Conservation (phyloP, 2,888 invertebrate genomes). For the Drosophila colorata region DNA sequence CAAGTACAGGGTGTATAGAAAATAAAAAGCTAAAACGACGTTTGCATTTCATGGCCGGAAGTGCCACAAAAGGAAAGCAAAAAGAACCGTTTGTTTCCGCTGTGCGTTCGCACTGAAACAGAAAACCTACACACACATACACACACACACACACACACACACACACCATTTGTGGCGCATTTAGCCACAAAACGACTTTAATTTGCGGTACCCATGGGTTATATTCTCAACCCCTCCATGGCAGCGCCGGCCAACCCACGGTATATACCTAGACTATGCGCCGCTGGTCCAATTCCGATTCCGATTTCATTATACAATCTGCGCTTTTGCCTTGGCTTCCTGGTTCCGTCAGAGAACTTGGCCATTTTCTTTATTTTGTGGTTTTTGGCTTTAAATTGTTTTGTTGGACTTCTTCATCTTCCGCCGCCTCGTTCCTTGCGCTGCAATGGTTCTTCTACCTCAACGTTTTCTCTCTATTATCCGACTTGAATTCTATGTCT, state of each 20-base stretch:
- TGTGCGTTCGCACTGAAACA: conserved; percentile 47
- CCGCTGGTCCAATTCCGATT: conserved; percentile 53
- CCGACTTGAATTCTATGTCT: conserved; percentile 26
- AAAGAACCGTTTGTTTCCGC: conserved; percentile 71
- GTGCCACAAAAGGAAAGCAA: conserved; percentile 58
- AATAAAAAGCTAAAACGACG: conserved; percentile 52
- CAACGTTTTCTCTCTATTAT: conserved; percentile 26
- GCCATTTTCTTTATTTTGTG: conserved; percentile 53
- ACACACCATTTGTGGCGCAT: conserved; percentile 38
- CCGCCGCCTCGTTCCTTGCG: not conserved
- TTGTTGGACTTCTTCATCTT: conserved; percentile 45
- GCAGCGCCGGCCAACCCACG: not conserved
- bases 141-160: conserved; percentile 27
- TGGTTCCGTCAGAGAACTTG: conserved; percentile 53
- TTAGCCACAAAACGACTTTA: conserved; percentile 75
- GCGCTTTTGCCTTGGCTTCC: conserved; percentile 48
- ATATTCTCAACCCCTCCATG: conserved; percentile 19
- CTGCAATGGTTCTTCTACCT: conserved; percentile 18
- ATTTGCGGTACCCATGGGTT: conserved; percentile 66
- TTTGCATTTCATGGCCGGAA: conserved; percentile 73
- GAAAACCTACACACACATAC: conserved; percentile 31
- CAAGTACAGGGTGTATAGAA: conserved; percentile 4
- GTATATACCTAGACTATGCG: conserved; percentile 30
- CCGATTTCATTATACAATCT: conserved; percentile 74
- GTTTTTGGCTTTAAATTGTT: conserved; percentile 68